These are phyloP conservation scores for Ia io DNA, from an alignment of 2,113 vertebrate genomes.

Conservation along the genomic window DNA sequence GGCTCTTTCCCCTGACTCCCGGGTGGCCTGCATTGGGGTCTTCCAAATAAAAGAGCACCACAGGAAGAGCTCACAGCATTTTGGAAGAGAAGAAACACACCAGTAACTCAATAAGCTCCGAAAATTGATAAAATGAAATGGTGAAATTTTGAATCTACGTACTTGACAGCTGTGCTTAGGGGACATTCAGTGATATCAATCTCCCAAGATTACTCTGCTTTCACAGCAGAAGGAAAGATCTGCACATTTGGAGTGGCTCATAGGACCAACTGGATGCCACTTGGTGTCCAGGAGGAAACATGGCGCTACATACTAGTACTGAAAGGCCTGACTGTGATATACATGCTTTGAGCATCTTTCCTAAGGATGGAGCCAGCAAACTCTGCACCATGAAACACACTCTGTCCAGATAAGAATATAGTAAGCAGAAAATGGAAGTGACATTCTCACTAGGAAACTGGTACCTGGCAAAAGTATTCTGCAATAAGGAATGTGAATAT, in stretches of 20 bases:
- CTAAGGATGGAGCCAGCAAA: background rate
- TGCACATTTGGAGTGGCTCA: background rate
- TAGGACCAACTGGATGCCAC: background rate
- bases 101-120: slow-evolving; percentile 59
- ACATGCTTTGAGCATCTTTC: background rate
- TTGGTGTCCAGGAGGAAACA: background rate
- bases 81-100: slow-evolving; percentile 48
- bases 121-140: slow-evolving; percentile 56
- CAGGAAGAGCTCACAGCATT: background rate
- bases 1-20: slow-evolving; percentile 31
- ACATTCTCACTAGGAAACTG: background rate
- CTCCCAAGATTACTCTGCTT: slow-evolving; percentile 42
- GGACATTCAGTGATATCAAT: background rate
- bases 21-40: slow-evolving; percentile 10
- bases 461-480: background rate
- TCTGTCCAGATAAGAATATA: slow-evolving; percentile 20
- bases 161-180: slow-evolving; percentile 1
- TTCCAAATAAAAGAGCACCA: slow-evolving; percentile 50
- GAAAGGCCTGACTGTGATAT: background rate
- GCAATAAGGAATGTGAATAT: background rate
- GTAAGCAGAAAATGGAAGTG: background rate
- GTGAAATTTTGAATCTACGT: background rate
- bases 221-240: background rate
- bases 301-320: background rate
- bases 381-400: background rate